Evolutionary conservation across 2,888 invertebrate species (phyloP).

Genomic region (Philaethria dido): DNA sequence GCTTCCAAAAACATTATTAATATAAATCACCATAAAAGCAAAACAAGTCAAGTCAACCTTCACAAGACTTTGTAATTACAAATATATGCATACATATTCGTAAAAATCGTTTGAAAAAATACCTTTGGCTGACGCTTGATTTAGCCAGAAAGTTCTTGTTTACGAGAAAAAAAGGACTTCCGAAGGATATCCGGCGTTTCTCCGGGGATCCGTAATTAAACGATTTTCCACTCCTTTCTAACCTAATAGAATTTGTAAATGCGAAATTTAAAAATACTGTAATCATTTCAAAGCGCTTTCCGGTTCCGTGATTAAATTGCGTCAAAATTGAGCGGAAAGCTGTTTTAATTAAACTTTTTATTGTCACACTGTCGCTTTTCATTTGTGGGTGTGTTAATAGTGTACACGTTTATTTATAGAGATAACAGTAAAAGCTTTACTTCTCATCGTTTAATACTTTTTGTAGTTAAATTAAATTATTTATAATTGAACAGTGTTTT

Average conservation of each 20-base stretch:
- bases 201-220: conserved; percentile 42
- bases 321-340: conserved; percentile 9
- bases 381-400: conserved; percentile 7
- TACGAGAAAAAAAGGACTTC: conserved; percentile 48
- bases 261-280: conserved; percentile 30
- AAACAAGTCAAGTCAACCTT: background rate
- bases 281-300: conserved; percentile 29
- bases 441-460: background rate
- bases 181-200: conserved; percentile 46
- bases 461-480: background rate
- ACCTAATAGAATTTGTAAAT: conserved; percentile 33
- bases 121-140: conserved; percentile 47
- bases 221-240: conserved; percentile 33
- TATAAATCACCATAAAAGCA: background rate
- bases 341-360: conserved; percentile 4
- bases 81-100: conserved; percentile 31
- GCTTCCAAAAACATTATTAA: too few species aligned
- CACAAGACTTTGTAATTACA: conserved; percentile 42
- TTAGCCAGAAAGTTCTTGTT: conserved; percentile 45
- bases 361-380: background rate
- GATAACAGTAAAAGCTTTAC: background rate
- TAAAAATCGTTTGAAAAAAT: conserved; percentile 42
- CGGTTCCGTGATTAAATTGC: conserved; percentile 25
- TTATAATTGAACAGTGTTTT: too few species aligned
- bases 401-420: background rate